phyloP scores from a whole-genome alignment of 2,113 vertebrate species.

The Indicator maculatus region DNA sequence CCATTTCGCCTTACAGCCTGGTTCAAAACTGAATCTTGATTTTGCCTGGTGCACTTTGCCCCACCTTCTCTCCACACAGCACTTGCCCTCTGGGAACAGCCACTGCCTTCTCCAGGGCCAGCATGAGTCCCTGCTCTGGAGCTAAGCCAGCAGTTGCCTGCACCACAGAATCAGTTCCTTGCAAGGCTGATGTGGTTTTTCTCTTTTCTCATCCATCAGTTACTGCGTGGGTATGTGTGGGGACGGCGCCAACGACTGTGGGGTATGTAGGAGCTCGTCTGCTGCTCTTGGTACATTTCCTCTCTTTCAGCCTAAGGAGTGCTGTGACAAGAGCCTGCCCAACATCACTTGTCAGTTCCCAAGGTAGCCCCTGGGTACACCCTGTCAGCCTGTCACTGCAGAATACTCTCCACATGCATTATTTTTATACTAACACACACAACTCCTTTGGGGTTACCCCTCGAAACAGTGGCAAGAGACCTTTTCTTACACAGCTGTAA shows the following conservation, averaged over 20 bases:
- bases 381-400: not conserved
- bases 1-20: not conserved
- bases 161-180: not conserved
- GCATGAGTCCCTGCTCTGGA: not conserved
- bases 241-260: constrained; percentile 78
- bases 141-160: not conserved
- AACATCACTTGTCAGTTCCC: not conserved
- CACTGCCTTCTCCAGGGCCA: not conserved
- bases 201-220: constrained; percentile 33
- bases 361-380: rapidly evolving
- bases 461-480: not conserved
- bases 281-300: not conserved
- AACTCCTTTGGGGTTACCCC: too few relatives aligned
- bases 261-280: constrained; percentile 61
- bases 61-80: not conserved
- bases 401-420: rapidly evolving
- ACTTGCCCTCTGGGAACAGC: not conserved
- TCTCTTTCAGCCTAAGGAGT: not conserved
- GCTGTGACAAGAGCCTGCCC: not conserved
- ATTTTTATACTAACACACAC: not conserved
- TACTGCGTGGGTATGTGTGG: constrained; percentile 79
- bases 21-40: not conserved
- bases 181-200: not conserved
- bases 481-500: not conserved
- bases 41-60: not conserved